Base-by-base conservation (phyloP, 2,113 vertebrate species). In the Dendrocopos noguchii region DNA sequence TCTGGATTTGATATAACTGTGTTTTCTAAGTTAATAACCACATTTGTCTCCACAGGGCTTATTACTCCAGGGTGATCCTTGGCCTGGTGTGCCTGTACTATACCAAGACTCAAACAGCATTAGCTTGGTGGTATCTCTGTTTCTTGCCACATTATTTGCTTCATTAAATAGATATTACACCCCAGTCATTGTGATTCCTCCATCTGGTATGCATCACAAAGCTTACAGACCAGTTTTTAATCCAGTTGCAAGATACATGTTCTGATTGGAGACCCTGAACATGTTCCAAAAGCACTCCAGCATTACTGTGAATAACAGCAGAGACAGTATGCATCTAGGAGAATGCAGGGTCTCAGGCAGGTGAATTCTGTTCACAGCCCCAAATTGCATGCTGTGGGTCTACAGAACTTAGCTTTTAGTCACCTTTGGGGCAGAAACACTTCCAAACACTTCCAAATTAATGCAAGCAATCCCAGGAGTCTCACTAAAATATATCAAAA, bases 221-320 rank as follows among this genome's bases (percentile, higher is more conserved):
- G 60, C 10, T 73, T 71, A 59, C 36, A 78, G 83, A 71, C 24
- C 71, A 80, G 21, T 50, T 88, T 93, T 91, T 88, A 88, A 88
- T 88, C 57, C n/a, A 68, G 59, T 95, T 95, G 85, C 80, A 90
- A 84, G 73, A 78, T 81, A 42, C 53, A 25, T 65, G 34, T 68
- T 90, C 70, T 86, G 61, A 90, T 88, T 56, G 86, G 77, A 78
- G 77, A 78, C 66, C 22, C 65, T 68, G 83, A 90, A 46, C 6
- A 1, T 53, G 44, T 71, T 86, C 88, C 83, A 95, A 72, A 90
- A 19, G 18, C 31, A 67, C 50, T 91, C 70, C 70, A 74, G 74
- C 77, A 39, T 78, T 80, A 34, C 61, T 95, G 83, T 88, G 93
- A 85, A 79, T 67, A 64, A 36, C 76, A 84, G 27, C 9, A 47